Base-by-base conservation (phyloP, 2,888 invertebrate species). In the Hipparchia sbordonii region DNA sequence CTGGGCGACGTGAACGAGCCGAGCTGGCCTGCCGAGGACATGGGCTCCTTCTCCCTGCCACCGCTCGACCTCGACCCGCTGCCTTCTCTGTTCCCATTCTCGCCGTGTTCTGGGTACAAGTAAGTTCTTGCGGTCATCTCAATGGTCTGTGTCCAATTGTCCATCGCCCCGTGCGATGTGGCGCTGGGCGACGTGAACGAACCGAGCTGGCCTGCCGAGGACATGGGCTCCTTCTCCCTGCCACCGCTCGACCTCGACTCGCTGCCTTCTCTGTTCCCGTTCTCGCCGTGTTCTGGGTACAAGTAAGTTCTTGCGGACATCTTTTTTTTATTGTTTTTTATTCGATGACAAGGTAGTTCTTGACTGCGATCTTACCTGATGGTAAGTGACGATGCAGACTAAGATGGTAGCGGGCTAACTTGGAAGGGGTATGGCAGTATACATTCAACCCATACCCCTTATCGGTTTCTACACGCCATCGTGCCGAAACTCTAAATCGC, bases 221-320 rank as follows among this genome's bases (percentile, higher is more conserved):
- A 97, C 89, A 97, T 97, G 95, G 97, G 97, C 70, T 97, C 97
- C 56, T 98, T 97, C 91, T 96, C 97, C 0, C 89, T 98, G 80
- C 97, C 97, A 45, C 95, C 97, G 0, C 90, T 98, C 80, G 98
- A 98, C 85, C 94, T 98, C 85, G 98, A 98, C 84, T 97, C 98
- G 7, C 88, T 98, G 78, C 97, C 98, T 0, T 96, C 96, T 73
- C 95, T 98, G 70, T 98, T 98, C 82, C 96, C 98, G 2, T 97
- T 98, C 89, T 97, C 97, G 67, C 97, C 98, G 0, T 97, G 97
- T 85, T 95, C 97, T 73, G 96, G 96, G 74, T 97, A 97, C 93
- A 97, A 96, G 96, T 96, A 82, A 95, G 95, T 94, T 5, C n/a
- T 8, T 6, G 39, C 13, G 13, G 13, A 13, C 7, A n/a, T 6